phyloP scores from a whole-genome alignment of 2,888 invertebrate species.

The Villa cingulata region DNA sequence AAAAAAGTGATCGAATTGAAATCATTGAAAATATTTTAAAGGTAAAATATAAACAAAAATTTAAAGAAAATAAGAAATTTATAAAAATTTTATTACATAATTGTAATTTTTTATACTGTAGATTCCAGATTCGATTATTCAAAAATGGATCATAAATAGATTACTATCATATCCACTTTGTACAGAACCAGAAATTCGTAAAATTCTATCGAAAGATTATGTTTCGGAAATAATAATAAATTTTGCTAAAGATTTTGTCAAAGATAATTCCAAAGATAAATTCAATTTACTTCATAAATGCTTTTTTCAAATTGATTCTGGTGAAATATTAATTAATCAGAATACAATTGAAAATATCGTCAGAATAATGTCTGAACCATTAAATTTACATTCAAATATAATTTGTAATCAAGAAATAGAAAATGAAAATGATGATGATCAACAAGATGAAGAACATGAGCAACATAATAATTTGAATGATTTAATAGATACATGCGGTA shows the following conservation, averaged over 20 bases:
- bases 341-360: slow-evolving; percentile 28
- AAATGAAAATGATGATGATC: not conserved
- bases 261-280: slow-evolving; percentile 24
- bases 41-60: slow-evolving; percentile 32
- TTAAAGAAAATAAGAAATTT: not conserved
- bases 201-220: slow-evolving; percentile 24
- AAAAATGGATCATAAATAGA: slow-evolving; percentile 27
- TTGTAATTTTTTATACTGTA: slow-evolving; percentile 10
- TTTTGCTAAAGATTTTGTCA: slow-evolving; percentile 23
- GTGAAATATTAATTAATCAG: slow-evolving; percentile 28
- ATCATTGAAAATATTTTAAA: slow-evolving; percentile 43
- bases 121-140: slow-evolving; percentile 23
- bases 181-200: slow-evolving; percentile 25
- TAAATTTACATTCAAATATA: slow-evolving; percentile 13
- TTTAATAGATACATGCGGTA: slow-evolving; percentile 39
- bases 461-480: slow-evolving; percentile 3
- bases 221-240: slow-evolving; percentile 23
- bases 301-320: slow-evolving; percentile 33
- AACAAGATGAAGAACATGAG: not conserved
- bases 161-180: slow-evolving; percentile 32
- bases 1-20: slow-evolving; percentile 39
- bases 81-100: not conserved
- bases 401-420: too few relatives aligned
- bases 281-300: slow-evolving; percentile 33
- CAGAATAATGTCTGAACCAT: slow-evolving; percentile 23